Evolutionary conservation across 2,888 invertebrate species (phyloP).

Genomic region (Geophilus truncorum): DNA sequence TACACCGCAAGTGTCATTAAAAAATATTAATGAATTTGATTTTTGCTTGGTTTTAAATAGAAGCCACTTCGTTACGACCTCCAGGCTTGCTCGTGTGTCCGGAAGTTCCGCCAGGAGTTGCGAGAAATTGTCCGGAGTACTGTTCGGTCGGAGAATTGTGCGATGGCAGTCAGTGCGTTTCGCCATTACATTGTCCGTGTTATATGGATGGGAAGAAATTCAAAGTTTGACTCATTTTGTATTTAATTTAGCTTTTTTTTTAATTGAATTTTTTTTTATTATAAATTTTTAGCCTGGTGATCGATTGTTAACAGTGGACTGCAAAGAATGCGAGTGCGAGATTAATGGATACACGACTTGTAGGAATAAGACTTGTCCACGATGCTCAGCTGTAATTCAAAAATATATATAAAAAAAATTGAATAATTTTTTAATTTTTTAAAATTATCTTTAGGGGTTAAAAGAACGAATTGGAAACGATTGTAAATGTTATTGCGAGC

Average conservation of each 20-base stretch:
- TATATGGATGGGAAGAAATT: constrained; percentile 44
- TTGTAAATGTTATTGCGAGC: constrained; percentile 61
- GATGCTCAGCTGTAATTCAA: constrained; percentile 53
- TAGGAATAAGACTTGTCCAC: constrained; percentile 59
- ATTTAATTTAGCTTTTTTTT: not conserved
- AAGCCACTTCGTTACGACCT: constrained; percentile 36
- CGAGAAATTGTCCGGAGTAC: constrained; percentile 45
- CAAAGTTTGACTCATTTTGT: too few relatives aligned
- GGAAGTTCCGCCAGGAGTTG: constrained; percentile 42
- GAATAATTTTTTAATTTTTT: not conserved
- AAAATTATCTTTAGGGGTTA: not conserved
- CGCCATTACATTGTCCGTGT: constrained; percentile 71
- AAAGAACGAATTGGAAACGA: not conserved
- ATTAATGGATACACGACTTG: constrained; percentile 68
- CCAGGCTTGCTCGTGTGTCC: constrained; percentile 43
- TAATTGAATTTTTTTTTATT: not conserved
- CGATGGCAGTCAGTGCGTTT: constrained; percentile 69
- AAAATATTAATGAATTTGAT: not conserved
- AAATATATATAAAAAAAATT: not conserved
- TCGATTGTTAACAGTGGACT: constrained; percentile 61
- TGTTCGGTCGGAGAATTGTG: constrained; percentile 60
- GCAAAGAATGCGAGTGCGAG: constrained; percentile 72
- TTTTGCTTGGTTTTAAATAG: not conserved
- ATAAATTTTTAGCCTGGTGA: constrained; percentile 39
- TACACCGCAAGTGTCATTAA: too few relatives aligned